These are phyloP conservation scores for Delichon dasypus DNA, from an alignment of 2,797 vertebrate genomes.

Conservation along the genomic window DNA sequence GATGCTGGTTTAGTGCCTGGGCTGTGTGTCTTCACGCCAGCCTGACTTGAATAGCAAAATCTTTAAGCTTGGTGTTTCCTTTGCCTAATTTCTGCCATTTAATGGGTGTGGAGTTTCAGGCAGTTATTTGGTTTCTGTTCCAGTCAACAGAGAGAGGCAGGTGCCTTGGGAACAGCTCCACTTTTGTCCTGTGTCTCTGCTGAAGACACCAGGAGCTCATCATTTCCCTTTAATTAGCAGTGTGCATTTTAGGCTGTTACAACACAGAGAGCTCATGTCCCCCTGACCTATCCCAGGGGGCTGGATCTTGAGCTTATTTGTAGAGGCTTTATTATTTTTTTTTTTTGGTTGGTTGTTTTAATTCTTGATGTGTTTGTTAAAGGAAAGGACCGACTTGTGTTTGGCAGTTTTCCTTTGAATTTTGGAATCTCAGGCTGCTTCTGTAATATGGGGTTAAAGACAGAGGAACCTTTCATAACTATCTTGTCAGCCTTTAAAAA, in stretches of 20 bases:
- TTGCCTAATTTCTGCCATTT: not conserved
- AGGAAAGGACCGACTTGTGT: not conserved
- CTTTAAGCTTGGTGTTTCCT: not conserved
- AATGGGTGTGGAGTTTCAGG: not conserved
- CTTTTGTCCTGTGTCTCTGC: not conserved
- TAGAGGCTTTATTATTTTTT: not conserved
- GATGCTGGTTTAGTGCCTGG: not conserved
- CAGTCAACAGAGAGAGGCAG: not conserved
- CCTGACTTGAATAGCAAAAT: not conserved
- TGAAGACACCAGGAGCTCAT: not conserved
- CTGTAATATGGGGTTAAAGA: not conserved
- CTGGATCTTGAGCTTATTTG: not conserved
- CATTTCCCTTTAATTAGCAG: not conserved
- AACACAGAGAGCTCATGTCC: not conserved
- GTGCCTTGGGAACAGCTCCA: not conserved
- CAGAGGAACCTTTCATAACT: not conserved
- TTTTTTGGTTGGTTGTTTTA: not conserved
- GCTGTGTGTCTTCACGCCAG: not conserved
- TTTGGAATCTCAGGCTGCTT: not conserved
- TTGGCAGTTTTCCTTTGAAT: not conserved
- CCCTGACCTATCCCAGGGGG: not conserved
- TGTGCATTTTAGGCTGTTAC: not conserved
- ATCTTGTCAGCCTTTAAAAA: not conserved
- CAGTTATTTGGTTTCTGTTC: not conserved
- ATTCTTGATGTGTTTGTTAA: not conserved